Percentiles rank a stretch among this genome's conserved stretches.
phyloP scores from a whole-genome alignment of 2,797 vertebrate genomes.

The Stomatorhinus walkeri region DNA sequence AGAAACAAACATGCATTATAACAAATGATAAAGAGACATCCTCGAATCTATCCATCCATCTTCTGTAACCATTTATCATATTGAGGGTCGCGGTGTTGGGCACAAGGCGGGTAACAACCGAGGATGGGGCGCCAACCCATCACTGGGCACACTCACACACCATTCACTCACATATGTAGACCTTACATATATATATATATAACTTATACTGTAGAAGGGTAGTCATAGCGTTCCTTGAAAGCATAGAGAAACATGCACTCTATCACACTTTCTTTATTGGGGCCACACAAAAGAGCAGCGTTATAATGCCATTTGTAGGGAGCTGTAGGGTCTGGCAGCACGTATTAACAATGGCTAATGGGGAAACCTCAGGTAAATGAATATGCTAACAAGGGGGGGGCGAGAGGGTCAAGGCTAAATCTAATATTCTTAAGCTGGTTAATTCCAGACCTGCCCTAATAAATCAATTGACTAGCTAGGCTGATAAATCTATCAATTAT shows the following conservation, averaged over 20 bases:
- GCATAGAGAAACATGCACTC: conserved; percentile 75
- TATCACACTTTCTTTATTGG: conserved; percentile 79
- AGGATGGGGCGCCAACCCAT: not conserved
- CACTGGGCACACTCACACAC: not conserved
- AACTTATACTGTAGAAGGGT: conserved; percentile 51
- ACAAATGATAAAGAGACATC: not conserved
- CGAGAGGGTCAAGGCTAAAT: conserved; percentile 69
- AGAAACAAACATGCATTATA: not conserved
- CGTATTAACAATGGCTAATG: conserved; percentile 85
- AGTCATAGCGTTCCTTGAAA: conserved; percentile 64
- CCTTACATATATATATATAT: too few species aligned
- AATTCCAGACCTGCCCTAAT: conserved; percentile 81
- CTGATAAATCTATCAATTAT: conserved; percentile 83
- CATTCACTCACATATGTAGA: not conserved
- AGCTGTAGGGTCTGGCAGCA: conserved; percentile 73
- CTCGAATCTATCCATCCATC: not conserved
- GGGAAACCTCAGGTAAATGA: conserved; percentile 81
- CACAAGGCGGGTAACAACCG: not conserved
- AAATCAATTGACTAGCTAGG: conserved; percentile 80
- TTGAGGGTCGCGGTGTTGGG: not conserved
- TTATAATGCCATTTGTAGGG: conserved; percentile 77
- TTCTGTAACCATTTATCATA: not conserved
- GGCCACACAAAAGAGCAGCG: conserved; percentile 72
- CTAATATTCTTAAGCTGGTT: conserved; percentile 84
- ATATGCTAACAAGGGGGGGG: conserved; percentile 72